phyloP scores from a whole-genome alignment of 2,797 vertebrate genomes.

The Adelosebastes latens region DNA sequence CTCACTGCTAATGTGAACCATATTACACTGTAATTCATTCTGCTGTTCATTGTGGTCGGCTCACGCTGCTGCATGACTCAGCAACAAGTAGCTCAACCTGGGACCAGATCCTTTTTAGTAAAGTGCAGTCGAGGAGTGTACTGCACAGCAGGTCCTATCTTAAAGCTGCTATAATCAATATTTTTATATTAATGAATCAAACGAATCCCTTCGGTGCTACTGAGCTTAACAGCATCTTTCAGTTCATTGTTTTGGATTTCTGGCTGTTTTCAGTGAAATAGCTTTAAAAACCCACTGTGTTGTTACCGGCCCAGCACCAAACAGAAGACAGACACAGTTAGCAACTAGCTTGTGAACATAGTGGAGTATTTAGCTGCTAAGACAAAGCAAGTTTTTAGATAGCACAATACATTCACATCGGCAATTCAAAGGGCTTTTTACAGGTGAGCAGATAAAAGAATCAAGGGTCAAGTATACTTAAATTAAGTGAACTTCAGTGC shows the following conservation, averaged over 20 bases:
- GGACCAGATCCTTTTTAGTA: background rate
- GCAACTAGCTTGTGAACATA: background rate
- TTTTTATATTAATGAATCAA: background rate
- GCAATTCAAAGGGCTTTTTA: too few relatives aligned
- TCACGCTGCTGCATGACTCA: conserved; percentile 4
- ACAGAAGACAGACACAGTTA: background rate
- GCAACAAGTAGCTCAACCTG: conserved; percentile 50
- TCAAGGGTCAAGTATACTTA: too few relatives aligned
- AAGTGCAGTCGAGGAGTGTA: background rate
- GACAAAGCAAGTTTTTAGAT: too few relatives aligned
- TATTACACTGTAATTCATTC: conserved; percentile 45
- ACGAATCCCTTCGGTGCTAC: background rate
- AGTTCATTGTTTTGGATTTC: conserved; percentile 4
- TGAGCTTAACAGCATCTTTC: background rate
- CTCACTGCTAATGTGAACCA: conserved; percentile 54
- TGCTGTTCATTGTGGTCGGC: conserved; percentile 16
- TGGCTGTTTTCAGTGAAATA: background rate
- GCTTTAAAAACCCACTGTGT: background rate
- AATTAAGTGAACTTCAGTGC: too few relatives aligned
- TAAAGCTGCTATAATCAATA: background rate
- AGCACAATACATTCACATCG: too few relatives aligned
- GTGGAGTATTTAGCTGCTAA: background rate
- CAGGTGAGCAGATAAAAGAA: too few relatives aligned
- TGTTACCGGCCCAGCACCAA: background rate
- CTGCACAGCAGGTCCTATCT: background rate